Percentiles rank a stretch among this genome's conserved stretches.
Conservation (phyloP, 2,888 invertebrate species). For the Drosophila stalkeri region DNA sequence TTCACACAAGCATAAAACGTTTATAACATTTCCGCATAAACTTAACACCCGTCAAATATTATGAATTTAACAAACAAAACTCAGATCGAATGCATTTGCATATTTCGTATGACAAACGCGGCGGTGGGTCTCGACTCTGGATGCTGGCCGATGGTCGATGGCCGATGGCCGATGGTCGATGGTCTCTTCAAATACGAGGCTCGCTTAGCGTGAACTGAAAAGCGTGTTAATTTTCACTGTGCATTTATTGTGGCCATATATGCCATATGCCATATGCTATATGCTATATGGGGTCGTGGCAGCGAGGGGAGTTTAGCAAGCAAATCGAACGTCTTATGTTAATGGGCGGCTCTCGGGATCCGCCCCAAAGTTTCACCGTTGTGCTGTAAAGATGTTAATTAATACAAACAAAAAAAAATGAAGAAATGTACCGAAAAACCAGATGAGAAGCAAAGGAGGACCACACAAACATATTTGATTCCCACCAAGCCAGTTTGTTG, state of each 20-base stretch:
- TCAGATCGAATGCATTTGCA: slow-evolving; percentile 67
- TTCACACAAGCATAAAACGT: slow-evolving; percentile 73
- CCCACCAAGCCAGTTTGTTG: slow-evolving; percentile 63
- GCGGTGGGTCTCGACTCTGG: slow-evolving; percentile 63
- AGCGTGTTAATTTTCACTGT: slow-evolving; percentile 82
- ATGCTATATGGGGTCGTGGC: neutral
- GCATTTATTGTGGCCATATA: slow-evolving; percentile 73
- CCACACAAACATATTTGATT: slow-evolving; percentile 60
- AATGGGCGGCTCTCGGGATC: slow-evolving; percentile 62
- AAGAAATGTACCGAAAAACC: slow-evolving; percentile 58
- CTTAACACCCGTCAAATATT: slow-evolving; percentile 76
- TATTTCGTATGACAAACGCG: slow-evolving; percentile 73
- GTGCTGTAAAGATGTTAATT: slow-evolving; percentile 79
- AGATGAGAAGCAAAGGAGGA: slow-evolving; percentile 39
- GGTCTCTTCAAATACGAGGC: slow-evolving; percentile 41
- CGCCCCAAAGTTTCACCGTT: slow-evolving; percentile 77
- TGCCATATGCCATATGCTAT: neutral
- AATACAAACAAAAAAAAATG: slow-evolving; percentile 60
- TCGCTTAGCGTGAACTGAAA: slow-evolving; percentile 73
- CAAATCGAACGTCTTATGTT: slow-evolving; percentile 73
- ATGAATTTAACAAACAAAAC: slow-evolving; percentile 68
- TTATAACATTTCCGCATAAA: slow-evolving; percentile 75
- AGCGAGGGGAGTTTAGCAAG: slow-evolving; percentile 34
- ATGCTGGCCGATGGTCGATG: slow-evolving; percentile 13
- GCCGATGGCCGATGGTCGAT: neutral